Evolutionary conservation across 2,113 vertebrate species (phyloP).

Genomic region (Alligator sinensis): DNA sequence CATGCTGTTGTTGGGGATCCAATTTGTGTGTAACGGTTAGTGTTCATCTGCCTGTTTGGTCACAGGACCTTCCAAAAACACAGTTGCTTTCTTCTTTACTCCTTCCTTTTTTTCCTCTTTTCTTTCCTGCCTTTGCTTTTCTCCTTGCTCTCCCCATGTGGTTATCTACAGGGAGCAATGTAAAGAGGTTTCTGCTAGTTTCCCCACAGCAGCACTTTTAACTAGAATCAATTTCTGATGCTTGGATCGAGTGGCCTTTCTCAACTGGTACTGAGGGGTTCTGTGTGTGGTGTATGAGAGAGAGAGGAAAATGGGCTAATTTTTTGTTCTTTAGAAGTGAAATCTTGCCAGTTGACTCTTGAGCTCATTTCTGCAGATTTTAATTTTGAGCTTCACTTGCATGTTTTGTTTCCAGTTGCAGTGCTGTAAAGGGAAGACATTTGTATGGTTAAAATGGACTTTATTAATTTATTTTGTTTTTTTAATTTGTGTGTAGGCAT

Average conservation of each 20-base stretch:
- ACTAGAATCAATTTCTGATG: neutral
- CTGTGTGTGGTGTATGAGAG: neutral
- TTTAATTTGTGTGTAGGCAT: no score
- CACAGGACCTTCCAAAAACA: neutral
- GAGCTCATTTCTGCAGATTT: neutral
- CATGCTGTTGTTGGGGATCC: rapidly evolving
- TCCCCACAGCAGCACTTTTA: neutral
- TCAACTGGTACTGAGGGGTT: neutral
- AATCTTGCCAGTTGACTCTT: rapidly evolving
- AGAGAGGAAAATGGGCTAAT: rapidly evolving
- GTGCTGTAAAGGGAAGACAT: no score
- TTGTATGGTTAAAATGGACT: no score
- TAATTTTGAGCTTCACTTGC: neutral
- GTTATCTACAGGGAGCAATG: rapidly evolving
- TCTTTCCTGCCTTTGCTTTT: neutral
- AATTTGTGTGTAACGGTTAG: rapidly evolving
- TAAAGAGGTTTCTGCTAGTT: neutral
- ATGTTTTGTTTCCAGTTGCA: rapidly evolving
- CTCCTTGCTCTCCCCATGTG: rapidly evolving
- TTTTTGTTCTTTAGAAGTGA: neutral
- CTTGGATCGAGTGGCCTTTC: rapidly evolving
- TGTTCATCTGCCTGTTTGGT: neutral
- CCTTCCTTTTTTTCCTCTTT: neutral
- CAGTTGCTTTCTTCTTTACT: no score
- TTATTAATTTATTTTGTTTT: no score